Evolutionary conservation across 2,797 vertebrate genomes (phyloP).

Genomic region (Thalassophryne amazonica): DNA sequence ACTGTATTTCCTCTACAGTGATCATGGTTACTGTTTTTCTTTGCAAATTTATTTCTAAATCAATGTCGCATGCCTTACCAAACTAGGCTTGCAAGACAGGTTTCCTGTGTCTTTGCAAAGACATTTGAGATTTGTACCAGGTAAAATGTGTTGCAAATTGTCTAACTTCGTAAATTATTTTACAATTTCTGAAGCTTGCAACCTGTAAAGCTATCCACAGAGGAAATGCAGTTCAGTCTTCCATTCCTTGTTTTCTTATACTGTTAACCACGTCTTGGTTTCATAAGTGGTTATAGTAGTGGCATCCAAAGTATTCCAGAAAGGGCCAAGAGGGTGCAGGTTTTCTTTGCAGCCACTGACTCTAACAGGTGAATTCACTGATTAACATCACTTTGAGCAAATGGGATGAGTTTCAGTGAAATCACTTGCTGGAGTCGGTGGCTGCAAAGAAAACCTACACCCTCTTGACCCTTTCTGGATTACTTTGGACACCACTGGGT

Average conservation of each 20-base stretch:
- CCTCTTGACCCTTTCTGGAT: too few relatives aligned
- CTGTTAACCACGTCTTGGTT: slow-evolving; percentile 57
- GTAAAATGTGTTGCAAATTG: too few relatives aligned
- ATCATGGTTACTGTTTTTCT: not conserved
- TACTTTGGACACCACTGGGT: too few relatives aligned
- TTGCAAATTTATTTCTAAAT: not conserved
- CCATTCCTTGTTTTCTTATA: slow-evolving; percentile 66
- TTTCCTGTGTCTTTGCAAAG: not conserved
- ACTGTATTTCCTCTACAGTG: slow-evolving; percentile 63
- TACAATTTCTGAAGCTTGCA: not conserved
- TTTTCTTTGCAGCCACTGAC: too few relatives aligned
- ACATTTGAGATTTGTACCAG: not conserved
- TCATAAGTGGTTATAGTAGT: too few relatives aligned
- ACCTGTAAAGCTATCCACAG: not conserved
- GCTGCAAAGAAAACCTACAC: too few relatives aligned
- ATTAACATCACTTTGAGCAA: too few relatives aligned
- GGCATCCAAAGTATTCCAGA: too few relatives aligned
- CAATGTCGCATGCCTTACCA: not conserved
- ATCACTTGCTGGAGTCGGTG: too few relatives aligned
- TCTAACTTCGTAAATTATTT: not conserved
- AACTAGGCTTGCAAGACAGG: not conserved
- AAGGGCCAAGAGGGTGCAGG: too few relatives aligned
- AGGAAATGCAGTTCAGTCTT: slow-evolving; percentile 78
- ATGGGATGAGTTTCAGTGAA: too few relatives aligned
- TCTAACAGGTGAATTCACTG: too few relatives aligned